Base-by-base conservation (phyloP, 2,888 invertebrate genomes). In the Cerastis leucographa region DNA sequence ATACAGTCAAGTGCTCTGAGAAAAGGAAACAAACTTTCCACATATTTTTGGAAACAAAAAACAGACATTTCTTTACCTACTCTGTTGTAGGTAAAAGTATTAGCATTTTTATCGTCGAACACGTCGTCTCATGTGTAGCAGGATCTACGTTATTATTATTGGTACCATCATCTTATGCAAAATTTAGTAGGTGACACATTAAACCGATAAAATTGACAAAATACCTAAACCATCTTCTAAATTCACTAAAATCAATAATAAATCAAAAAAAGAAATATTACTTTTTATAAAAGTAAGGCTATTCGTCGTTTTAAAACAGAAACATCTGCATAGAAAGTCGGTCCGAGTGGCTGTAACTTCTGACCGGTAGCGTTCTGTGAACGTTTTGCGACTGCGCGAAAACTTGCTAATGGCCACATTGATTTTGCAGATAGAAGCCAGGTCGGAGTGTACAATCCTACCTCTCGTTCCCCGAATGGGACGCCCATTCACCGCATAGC, bases 401-500 rank as follows among this genome's bases (percentile, higher is more conserved):
- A 95, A 95, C 95, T 96, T 95, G 96, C 96, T 96, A 96, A 96
- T 96, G 92, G 96, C 90, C 96, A 96, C 96, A 96, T 96, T 96
- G 96, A 96, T 96, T 96, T 96, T 96, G 96, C 96, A 96, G 96
- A 96, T 96, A 96, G 96, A 95, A 95, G 95, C 94, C 96, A 96
- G 96, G 96, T 96, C 95, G 95, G 94, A 93, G 93, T 93, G 93
- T 92, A 93, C 94, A 93, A 94, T 94, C 94, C 94, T 94, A 95
- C 95, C 95, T 93, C 93, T 90, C 87, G 88, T 90, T 91, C 90
- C 89, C 86, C 88, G 88, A 91, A 88, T 88, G 89, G 81, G 86
- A 85, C 85, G 87, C 84, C 87, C 88, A 86, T 89, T 88, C 85
- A 87, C 87, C 78, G 83, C 84, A 90, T 88, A 89, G 83, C 86